Base-by-base conservation (phyloP, 2,797 vertebrate genomes). In the Hafferia zeledoni region DNA sequence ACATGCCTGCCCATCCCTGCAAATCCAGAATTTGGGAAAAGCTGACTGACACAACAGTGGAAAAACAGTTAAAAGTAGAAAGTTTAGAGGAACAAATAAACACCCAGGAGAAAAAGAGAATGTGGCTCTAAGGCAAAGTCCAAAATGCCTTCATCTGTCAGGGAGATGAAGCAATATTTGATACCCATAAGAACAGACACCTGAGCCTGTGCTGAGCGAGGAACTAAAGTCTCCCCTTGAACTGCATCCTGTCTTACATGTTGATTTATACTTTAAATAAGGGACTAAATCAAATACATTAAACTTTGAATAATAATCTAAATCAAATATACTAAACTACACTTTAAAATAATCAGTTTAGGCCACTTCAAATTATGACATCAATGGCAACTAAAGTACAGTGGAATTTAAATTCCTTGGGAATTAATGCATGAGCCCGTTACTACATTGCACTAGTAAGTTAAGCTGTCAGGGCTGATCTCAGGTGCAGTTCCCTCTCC, bases 391-490 rank as follows among this genome's bases (percentile, higher is more conserved):
- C 28, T n/a, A 37, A 83, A 59, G n/a, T 18, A 52, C 4, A 35
- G 60, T 5, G 28, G 16, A 74, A 84, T 37, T 84, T 31, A 44
- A 71, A 56, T 5, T 70, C 28, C 25, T 46, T 4, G 2, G 27
- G 31, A 53, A 44, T 27, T 20, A 19, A 81, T 50, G 56, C 2
- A 2, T n/a, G 20, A 87, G 20, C 20, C 43, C 27, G 9, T 53
- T 33, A 22, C 47, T 37, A n/a, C 1, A 0, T 4, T 55, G 39
- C 17, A 20, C 17, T 46, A 19, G 3, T 5, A 16, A 12, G 35
- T 23, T 33, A 13, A 83, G 20, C 35, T 16, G 25, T 3, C 14
- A 4, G 53, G 49, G 50, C 33, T 78, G 5, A 5, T 75, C 44
- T n/a, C 75, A 49, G 52, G 27, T 11, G 15, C 8, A 10, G 24